Base-by-base conservation (phyloP, 2,888 invertebrate genomes). In the Litoditis marina region DNA sequence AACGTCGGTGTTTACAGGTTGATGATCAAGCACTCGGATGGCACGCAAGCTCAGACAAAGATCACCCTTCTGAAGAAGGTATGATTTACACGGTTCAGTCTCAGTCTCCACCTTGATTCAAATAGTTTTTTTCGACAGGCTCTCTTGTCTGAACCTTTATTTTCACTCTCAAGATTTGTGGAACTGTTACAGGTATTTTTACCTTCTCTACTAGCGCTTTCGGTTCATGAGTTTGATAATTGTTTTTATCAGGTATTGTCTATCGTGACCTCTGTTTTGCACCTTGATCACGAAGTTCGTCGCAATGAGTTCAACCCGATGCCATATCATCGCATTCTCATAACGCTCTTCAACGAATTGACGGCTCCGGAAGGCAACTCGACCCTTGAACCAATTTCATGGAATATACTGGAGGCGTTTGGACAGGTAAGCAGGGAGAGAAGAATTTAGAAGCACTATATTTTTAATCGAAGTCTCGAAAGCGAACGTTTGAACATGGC, bases 291-390 rank as follows among this genome's bases (percentile, higher is more conserved):
- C 78, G 96, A 98, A 73, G 89, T 91, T 25, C 89, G 92, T 52
- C 88, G 89, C 62, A 88, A 89, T 0, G 92, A 91, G 69, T 98
- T 98, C 86, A 94, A 96, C 83, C 95, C 96, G 85, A 86, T 98
- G 80, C 95, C 98, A 1, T 99, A 96, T 85, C 95, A 98, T 84
- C 88, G 98, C 54, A 90, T 98, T 70, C 90, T 98, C 79, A 90
- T 96, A 68, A 93, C 94, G 88, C 88, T 98, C 49, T 96, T 96
- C 85, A 88, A 95, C 68, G 98, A 98, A 83, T 88, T 99, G 82
- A 95, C 93, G 0, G 95, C 94, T 58, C 90, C 91, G 0, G 90
- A 94, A 13, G 25, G 46, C n/a, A 46, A 62, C 27, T 42, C 32
- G 27, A 51, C 56, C 1, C 86, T 96, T 55, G 96, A 98, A 85